Evolutionary conservation across 2,888 invertebrate genomes (phyloP).

Genomic region (Synergus gifuensis): DNA sequence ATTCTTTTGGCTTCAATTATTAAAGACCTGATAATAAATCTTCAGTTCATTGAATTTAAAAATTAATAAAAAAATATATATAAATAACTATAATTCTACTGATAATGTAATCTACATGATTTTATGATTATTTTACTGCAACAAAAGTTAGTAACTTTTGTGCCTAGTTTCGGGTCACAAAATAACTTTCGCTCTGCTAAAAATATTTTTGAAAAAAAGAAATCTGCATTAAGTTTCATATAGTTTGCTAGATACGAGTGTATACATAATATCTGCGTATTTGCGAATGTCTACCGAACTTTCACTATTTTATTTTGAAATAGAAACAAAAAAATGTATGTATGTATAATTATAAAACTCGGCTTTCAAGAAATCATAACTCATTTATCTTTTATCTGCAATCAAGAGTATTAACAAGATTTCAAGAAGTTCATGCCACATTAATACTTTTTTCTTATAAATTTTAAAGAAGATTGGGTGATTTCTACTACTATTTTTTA

Average conservation of each 20-base stretch:
- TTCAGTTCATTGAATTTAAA: background rate
- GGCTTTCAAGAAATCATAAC: background rate
- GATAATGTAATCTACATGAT: background rate
- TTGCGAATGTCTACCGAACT: background rate
- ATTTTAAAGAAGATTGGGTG: background rate
- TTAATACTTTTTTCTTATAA: background rate
- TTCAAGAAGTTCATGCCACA: background rate
- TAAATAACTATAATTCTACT: background rate
- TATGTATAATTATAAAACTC: background rate
- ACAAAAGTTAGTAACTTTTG: background rate
- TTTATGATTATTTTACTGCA: background rate
- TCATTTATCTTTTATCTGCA: background rate
- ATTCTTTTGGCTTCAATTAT: background rate
- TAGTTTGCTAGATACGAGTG: background rate
- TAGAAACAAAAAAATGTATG: background rate
- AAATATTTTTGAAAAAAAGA: background rate
- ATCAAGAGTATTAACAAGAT: background rate
- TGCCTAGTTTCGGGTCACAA: background rate
- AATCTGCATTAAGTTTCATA: background rate
- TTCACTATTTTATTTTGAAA: background rate
- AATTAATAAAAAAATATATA: background rate
- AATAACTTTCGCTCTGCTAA: conserved; percentile 1
- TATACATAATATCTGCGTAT: background rate
- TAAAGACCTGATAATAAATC: background rate
- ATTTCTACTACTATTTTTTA: background rate